Percentiles rank a stretch among this genome's conserved stretches.
Evolutionary conservation across 2,888 invertebrate species (phyloP).

Genomic region (Nasonia oneida): DNA sequence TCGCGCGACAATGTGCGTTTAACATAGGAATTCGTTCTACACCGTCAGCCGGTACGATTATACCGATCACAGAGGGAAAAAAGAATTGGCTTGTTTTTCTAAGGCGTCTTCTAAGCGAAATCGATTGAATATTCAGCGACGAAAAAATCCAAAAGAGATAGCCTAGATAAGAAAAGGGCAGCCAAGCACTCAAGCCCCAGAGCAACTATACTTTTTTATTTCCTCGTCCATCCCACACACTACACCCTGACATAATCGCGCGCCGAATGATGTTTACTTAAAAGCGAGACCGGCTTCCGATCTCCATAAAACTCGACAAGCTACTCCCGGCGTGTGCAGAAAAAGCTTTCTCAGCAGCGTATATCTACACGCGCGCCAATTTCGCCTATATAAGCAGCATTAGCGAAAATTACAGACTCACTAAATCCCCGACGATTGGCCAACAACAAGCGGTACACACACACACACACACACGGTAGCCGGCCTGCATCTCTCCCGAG

Average conservation of each 20-base stretch:
- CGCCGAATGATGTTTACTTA: slow-evolving; percentile 11
- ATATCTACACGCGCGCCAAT: background rate
- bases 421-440: background rate
- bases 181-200: background rate
- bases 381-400: background rate
- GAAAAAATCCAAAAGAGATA: background rate
- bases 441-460: background rate
- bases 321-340: background rate
- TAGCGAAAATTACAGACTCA: slow-evolving; percentile 13
- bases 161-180: background rate
- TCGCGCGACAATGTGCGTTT: slow-evolving; percentile 3
- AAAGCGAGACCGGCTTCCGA: background rate
- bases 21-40: background rate
- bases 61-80: background rate
- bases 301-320: slow-evolving; percentile 24
- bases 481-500: background rate
- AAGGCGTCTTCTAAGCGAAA: background rate
- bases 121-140: background rate
- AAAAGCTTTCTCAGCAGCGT: background rate
- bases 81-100: background rate
- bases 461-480: background rate
- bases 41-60: no score
- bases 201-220: slow-evolving; percentile 7
- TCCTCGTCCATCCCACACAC: background rate
- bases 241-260: background rate